Evolutionary conservation across 2,797 vertebrate genomes (phyloP).

Genomic region (Trachurus trachurus): DNA sequence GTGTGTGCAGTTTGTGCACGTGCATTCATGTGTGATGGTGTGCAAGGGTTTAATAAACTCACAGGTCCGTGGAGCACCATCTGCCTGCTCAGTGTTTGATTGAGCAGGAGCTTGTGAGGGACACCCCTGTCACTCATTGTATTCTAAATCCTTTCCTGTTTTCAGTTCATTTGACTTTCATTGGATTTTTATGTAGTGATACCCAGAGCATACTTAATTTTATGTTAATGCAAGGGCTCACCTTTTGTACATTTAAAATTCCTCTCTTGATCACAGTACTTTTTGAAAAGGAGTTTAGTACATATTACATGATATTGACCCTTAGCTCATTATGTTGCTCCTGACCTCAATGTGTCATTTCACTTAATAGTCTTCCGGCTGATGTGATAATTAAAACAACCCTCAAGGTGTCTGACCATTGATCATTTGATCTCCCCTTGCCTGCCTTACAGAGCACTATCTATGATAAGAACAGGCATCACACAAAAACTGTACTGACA

Average conservation of each 20-base stretch:
- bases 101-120: constrained; percentile 71
- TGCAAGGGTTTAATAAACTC: constrained; percentile 68
- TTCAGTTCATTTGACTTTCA: not conserved
- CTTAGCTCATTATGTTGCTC: not conserved
- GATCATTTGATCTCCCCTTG: constrained; percentile 49
- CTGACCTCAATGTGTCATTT: constrained; percentile 22
- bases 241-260: not conserved
- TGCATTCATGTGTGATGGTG: constrained; percentile 51
- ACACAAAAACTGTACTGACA: constrained; percentile 14
- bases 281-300: not conserved
- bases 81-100: constrained; percentile 77
- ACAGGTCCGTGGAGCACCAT: constrained; percentile 79
- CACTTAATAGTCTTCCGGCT: constrained; percentile 12
- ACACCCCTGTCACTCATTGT: constrained; percentile 67
- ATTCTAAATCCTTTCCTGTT: not conserved
- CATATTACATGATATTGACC: not conserved
- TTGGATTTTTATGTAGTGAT: not conserved
- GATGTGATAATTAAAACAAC: constrained; percentile 53
- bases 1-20: constrained; percentile 31
- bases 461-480: constrained; percentile 51
- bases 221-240: not conserved
- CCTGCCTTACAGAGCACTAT: constrained; percentile 51
- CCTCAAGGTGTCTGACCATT: constrained; percentile 49
- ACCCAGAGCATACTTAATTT: not conserved
- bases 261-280: not conserved